phyloP scores from a whole-genome alignment of 2,113 vertebrate species.

The Hassar affinis region DNA sequence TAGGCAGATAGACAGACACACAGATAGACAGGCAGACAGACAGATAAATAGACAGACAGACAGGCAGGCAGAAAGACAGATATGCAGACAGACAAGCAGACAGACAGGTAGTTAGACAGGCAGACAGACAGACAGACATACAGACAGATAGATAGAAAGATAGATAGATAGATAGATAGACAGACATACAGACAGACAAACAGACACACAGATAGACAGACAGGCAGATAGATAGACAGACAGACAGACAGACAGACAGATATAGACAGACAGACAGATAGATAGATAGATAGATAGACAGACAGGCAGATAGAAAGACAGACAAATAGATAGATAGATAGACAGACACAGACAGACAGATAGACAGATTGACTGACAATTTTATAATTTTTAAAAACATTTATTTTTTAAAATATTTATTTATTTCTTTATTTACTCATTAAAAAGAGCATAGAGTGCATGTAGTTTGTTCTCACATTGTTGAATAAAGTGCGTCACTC shows the following conservation, averaged over 20 bases:
- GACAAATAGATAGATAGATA: not conserved
- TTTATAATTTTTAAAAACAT: not conserved
- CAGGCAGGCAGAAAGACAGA: not conserved
- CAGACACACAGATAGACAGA: not conserved
- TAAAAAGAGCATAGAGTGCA: not conserved
- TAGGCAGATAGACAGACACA: not conserved
- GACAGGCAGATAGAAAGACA: not conserved
- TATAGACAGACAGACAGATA: not conserved
- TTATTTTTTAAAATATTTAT: not conserved
- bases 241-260: not conserved
- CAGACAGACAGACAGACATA: too few species aligned
- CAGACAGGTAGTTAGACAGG: too few species aligned
- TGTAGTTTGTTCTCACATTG: not conserved
- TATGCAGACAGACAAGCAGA: not conserved
- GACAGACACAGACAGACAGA: not conserved
- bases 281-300: not conserved
- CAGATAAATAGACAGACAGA: not conserved
- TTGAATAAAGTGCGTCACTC: slow-evolving; percentile 47
- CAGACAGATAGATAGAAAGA: too few species aligned
- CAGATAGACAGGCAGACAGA: not conserved
- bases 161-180: too few species aligned
- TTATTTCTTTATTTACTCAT: not conserved
- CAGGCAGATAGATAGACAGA: not conserved
- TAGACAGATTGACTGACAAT: not conserved
- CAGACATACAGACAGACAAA: not conserved